Evolutionary conservation across 1,140 invertebrate genomes (phyloP), one percentile per base, ranked within the genome.

Genomic region (Camponotus pennsylvanicus): DNA sequence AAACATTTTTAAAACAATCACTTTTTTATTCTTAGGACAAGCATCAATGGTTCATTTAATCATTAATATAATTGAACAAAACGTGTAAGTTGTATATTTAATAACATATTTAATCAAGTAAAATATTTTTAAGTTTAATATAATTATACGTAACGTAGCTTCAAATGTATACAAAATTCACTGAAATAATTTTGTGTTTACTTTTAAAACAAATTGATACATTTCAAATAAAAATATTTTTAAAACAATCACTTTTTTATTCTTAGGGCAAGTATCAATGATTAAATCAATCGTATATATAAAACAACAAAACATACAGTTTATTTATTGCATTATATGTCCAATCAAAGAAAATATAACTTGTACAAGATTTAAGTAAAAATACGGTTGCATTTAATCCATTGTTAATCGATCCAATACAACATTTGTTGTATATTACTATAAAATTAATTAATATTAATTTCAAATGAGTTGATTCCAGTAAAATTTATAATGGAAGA

Each of bases 201-300:
- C 27, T 27, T 27, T 0, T 27, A 27, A 27, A 27, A 27, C 27
- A 27, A 27, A 27, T 27, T 27, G 27, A 27, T 27, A 27, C 27
- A 27, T 27, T 27, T 27, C 27, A 27, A 27, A 27, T 7, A 49
- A 32, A 32, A 49, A 49, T 70, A 21, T 5, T 45, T 70, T 70
- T 32, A 45, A 70, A 70, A 15, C 34, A 70, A 49, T 21, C 11
- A 70, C 8, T 45, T 70, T 49, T 49, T 69, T 69, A 69, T 27
- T 69, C n/a, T 45, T 1, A 45, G n/a, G 7, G 5, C n/a, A 45
- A 69, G 4, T 8, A 45, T 27, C 3, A 69, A 69, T 27, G 9
- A 8, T 69, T 69, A 2, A 45, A 13, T 45, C 5, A 69, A 45
- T 45, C n/a, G 3, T 21, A 3, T 7, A 11, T 69, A 45, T 69